A percentile compares a stretch with the other conserved stretches of the same genome.
Conservation (phyloP, 2,888 invertebrate species). For the Dexiosoma caninum region DNA sequence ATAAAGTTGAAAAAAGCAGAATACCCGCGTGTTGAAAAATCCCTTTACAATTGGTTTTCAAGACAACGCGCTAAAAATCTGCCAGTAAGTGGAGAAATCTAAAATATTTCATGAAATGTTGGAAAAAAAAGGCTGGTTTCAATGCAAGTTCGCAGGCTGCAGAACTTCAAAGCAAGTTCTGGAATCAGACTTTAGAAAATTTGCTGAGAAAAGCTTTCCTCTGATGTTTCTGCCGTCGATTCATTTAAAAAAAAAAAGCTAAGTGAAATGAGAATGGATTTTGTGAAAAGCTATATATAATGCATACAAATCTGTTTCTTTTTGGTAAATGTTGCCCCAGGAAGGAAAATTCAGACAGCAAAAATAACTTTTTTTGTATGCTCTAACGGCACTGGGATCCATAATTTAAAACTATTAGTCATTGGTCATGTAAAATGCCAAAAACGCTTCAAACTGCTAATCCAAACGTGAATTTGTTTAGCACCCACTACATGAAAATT, state of each 20-base stretch:
- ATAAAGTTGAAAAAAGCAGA: neutral
- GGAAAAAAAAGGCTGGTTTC: slow-evolving; percentile 3
- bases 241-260: slow-evolving; percentile 2
- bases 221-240: no score
- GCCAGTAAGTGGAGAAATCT: neutral
- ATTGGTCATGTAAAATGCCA: no score
- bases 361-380: no score
- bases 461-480: no score
- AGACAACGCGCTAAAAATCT: neutral
- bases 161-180: neutral
- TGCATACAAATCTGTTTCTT: no score
- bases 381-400: no score
- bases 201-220: slow-evolving; percentile 16
- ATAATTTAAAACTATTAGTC: no score
- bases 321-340: no score
- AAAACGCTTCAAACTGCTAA: no score
- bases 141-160: slow-evolving; percentile 8
- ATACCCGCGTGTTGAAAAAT: neutral
- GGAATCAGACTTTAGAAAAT: neutral
- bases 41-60: slow-evolving; percentile 1
- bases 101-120: no score
- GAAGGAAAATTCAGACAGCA: no score
- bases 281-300: neutral
- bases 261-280: neutral
- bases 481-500: no score